Base-by-base conservation (phyloP, 2,888 invertebrate species). In the Masnerella sp. region DNA sequence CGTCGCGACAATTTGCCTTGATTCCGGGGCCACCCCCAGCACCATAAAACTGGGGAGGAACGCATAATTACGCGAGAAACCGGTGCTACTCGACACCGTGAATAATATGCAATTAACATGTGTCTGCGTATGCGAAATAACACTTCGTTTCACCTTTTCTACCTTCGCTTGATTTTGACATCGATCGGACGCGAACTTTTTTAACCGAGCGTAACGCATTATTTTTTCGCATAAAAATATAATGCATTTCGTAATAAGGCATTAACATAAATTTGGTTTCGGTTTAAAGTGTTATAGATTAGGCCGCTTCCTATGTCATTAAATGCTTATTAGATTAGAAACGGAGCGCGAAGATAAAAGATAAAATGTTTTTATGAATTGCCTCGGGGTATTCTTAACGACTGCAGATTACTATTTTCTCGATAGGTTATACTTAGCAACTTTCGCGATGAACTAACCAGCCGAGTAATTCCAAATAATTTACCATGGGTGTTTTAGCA, bases 351-450 rank as follows among this genome's bases (percentile, higher is more conserved):
- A 15, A 54, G 49, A 25, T 32, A 54, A 47, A 69, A 58, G 40
- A 56, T 40, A 49, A 58, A 38, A 64, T 72, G 49, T 59, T 62
- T 68, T 61, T 68, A 49, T 72, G 73, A 76, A 75, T 67, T 79
- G 80, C 83, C 81, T 43, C 71, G 65, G 81, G 82, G 81, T 78
- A 81, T 80, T 78, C 80, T 81, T 83, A 84, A 84, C 82, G 80
- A 84, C 81, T 82, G 82, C 47, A 62, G 54, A 62, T 69, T 52
- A 64, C 75, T 74, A 74, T 78, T 69, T 74, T 67, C 71, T 65
- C 15, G 38, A 67, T 62, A 56, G 74, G 75, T 75, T 78, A 74
- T 67, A 70, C 75, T 74, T 64, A 78, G 74, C 78, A 84, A 83
- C 81, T 54, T 83, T 82, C 78, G 77, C 78, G 75, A 76, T 78